Conservation (phyloP, 2,113 vertebrate genomes). For the Capricornis sumatraensis region DNA sequence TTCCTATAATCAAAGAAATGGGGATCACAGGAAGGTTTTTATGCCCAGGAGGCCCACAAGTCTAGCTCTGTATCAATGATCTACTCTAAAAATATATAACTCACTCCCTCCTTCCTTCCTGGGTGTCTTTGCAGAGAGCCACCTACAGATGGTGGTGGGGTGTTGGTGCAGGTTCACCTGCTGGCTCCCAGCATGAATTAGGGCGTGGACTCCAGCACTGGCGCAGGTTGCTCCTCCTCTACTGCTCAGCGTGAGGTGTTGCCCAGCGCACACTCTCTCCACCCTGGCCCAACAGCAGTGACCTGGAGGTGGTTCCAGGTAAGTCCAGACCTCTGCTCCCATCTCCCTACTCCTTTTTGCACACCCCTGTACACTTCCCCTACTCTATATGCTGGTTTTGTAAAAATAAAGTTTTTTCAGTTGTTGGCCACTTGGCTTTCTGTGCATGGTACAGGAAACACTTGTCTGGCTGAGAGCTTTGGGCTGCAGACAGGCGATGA, state of each 20-base stretch:
- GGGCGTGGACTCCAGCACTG: constrained; percentile 89
- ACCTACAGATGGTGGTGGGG: constrained; percentile 85
- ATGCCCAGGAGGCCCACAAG: not conserved
- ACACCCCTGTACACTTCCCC: not conserved
- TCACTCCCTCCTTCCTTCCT: not conserved
- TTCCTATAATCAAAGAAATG: not conserved
- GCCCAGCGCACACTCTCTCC: constrained; percentile 79
- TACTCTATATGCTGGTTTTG: not conserved
- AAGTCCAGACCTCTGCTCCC: constrained; percentile 50
- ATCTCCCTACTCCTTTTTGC: not conserved
- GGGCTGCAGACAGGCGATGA: not conserved
- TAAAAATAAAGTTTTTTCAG: not conserved
- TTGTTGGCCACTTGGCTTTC: not conserved
- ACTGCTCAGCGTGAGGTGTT: constrained; percentile 79
- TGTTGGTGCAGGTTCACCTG: not conserved
- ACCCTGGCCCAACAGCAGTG: constrained; percentile 83
- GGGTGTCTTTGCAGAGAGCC: constrained; percentile 81
- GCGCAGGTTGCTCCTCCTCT: constrained; percentile 89
- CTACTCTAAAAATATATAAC: not conserved
- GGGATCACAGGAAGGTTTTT: not conserved
- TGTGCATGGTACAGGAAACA: rapidly evolving
- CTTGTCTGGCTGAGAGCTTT: not conserved
- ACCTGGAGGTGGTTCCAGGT: constrained; percentile 90
- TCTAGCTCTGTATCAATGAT: not conserved
- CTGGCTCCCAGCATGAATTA: constrained; percentile 77